Base-by-base conservation (phyloP, 1,140 invertebrate species). In the Eriosoma lanigerum region DNA sequence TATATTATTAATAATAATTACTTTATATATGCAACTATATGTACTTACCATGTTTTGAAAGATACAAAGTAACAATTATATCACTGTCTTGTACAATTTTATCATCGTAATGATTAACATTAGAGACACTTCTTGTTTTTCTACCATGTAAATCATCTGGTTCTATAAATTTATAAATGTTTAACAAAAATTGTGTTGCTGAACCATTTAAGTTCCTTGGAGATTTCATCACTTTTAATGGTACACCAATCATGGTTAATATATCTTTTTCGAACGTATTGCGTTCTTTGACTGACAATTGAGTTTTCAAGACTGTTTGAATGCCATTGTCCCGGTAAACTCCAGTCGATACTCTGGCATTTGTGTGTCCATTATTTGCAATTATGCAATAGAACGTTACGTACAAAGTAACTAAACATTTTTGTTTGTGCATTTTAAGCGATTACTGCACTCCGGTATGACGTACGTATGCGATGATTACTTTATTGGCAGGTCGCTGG, bases 261-360 rank as follows among this genome's bases (percentile, higher is more conserved):
- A 97, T 93, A 85, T 97, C 94, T 83, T 94, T 89, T 84, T 96
- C 93, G 29, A 96, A 91, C 83, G 95, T 91, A 81, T 90, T 88
- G 83, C 92, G 92, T 84, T 96, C 94, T 66, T 90, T 88, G 54
- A 89, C 88, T 19, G 90, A 91, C 83, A 96, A 89, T 46, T 89
- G 86, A 80, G 92, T 88, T 83, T 95, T 91, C 81, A 95, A 91
- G 56, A 95, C 86, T 8, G 94, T 96, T 84, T 96, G 94, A 86
- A 95, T 93, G n/a, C 94, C 94, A 88, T 96, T 96, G 86, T 96
- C 95, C 38, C 93, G 89, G 84, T 95, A 96, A 75, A 95, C 87
- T 17, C 92, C 93, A 52, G 90, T 90, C 58, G 88, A 85, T 29
- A 86, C 46, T 62, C 24, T 56, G 17, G 46, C 60, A 17, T 3